Evolutionary conservation across 2,888 invertebrate species (phyloP), one percentile per base, ranked within the genome.

Genomic region (Acanthosoma haemorrhoidale): DNA sequence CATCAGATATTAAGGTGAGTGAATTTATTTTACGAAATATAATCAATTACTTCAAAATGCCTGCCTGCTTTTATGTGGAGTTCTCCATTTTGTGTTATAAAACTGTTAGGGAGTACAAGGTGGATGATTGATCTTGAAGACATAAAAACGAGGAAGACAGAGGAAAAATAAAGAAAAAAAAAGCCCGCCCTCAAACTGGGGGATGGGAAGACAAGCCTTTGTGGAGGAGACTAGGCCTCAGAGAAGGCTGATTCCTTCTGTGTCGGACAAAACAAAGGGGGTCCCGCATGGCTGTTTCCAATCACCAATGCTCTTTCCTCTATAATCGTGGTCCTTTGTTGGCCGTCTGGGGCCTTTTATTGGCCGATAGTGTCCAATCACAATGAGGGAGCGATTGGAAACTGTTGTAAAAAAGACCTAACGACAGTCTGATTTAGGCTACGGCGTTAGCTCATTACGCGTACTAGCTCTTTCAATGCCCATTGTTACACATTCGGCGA

Each of bases 151-250:
- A 2, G 3, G 18, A n/a, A 25, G 25, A 25, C 51, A 51, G 51
- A 51, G 51, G 51, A n/a, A 51, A n/a, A 9, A 25, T n/a, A n/a
- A 51, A 51, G 25, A 43, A 51, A 51, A n/a, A 51, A 51, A 51
- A 51, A 51, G 51, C 51, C 2, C 21, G 13, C 25, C 25, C 21
- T 51, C 11, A n/a, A n/a, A n/a, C n/a, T n/a, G 25, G 8, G 51
- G 51, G 29, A 51, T 51, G 51, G 29, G 25, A n/a, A n/a, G n/a
- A n/a, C n/a, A n/a, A n/a, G 51, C 51, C 51, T 51, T 51, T 51
- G 51, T 51, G 51, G 51, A n/a, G n/a, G 51, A 13, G n/a, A 21
- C 25, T 6, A 1, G n/a, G 4, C n/a, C 25, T 51, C 4, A n/a
- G 21, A n/a, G 4, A n/a, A 51, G 29, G 25, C 51, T 51, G n/a